Conservation (phyloP, 2,113 vertebrate species). For the Sterna hirundo region DNA sequence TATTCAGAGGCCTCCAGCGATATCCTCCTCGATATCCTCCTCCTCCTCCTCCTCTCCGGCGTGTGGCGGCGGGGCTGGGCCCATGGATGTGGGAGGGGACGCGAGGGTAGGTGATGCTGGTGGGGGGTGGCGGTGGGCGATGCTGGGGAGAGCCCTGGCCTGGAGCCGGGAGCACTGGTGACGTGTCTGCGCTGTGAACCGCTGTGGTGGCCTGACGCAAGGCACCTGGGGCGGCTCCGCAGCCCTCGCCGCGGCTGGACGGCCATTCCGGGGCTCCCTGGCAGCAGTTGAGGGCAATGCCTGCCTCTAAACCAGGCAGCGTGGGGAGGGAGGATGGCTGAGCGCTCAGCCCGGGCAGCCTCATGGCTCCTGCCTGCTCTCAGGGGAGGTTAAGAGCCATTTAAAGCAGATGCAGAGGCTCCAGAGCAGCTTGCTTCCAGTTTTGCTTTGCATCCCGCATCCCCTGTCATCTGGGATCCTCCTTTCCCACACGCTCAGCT, state of each 20-base stretch:
- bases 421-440: background rate
- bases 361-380: background rate
- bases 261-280: background rate
- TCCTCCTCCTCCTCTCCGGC: background rate
- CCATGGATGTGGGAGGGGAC: background rate
- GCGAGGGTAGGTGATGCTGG: background rate
- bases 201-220: background rate
- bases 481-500: background rate
- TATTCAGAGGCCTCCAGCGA: slow-evolving; percentile 29
- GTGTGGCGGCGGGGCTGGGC: background rate
- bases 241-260: accelerated
- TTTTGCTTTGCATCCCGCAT: background rate
- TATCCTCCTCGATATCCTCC: background rate
- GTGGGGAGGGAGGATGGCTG: background rate
- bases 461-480: background rate
- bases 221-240: background rate
- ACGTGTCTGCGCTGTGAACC: accelerated
- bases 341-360: background rate
- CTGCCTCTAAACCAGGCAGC: background rate
- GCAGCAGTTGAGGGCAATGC: background rate
- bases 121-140: background rate
- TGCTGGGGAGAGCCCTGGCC: background rate
- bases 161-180: background rate
- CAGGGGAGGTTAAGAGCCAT: background rate
- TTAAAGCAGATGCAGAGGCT: background rate